These are phyloP conservation scores for Saiga tatarica DNA, from an alignment of 2,113 vertebrate genomes.

Conservation along the genomic window DNA sequence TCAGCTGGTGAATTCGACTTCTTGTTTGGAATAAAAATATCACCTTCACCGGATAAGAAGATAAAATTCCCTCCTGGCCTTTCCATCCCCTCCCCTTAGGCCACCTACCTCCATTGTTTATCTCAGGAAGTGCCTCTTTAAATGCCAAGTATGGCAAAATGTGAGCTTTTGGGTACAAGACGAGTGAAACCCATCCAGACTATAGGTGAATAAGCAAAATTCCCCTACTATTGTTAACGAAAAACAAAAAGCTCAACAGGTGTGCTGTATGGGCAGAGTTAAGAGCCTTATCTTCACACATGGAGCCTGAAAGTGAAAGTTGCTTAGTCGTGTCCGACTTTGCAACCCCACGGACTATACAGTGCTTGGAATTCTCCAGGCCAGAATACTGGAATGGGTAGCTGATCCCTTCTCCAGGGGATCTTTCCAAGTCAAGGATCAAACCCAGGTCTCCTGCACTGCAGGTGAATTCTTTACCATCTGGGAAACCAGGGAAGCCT, in stretches of 20 bases:
- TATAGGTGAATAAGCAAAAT: background rate
- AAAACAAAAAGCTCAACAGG: background rate
- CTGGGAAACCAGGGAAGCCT: background rate
- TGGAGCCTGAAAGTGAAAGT: background rate
- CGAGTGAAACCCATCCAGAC: background rate
- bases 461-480: background rate
- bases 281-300: background rate
- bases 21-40: background rate
- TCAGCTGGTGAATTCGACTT: background rate
- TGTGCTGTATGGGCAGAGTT: rapidly evolving
- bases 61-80: background rate
- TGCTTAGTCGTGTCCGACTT: background rate
- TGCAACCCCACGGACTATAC: background rate
- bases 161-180: background rate
- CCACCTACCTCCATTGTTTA: background rate
- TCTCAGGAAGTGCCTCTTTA: background rate
- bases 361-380: background rate
- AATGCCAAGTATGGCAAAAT: background rate
- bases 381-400: background rate
- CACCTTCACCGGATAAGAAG: background rate
- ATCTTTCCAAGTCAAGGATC: background rate
- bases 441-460: background rate
- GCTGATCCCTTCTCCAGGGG: background rate
- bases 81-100: background rate
- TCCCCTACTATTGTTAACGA: background rate